Evolutionary conservation across 2,113 vertebrate genomes (phyloP), one percentile per base, ranked within the genome.

Genomic region (Hylia prasina): DNA sequence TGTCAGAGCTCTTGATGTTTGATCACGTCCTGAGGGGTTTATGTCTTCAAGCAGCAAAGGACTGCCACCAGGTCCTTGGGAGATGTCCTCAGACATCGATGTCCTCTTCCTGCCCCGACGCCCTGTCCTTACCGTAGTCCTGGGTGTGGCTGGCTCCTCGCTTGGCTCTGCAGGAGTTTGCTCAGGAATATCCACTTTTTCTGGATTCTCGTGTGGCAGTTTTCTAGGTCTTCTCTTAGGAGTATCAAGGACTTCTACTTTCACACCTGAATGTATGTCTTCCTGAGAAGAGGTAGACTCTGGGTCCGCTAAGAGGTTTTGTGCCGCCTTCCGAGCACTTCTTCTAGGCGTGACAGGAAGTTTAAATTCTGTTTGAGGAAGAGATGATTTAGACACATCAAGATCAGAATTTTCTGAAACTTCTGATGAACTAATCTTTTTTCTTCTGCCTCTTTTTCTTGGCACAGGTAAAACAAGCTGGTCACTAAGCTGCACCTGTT

Each of bases 371-470:
- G 85, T 45, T 51, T 93, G 93, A 92, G 80, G 37, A 76, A 90
- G 60, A 0, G 25, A 73, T n/a, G 85, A 45, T 25, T 90, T 95
- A 68, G 96, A 90, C 27, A 89, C 37, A 51, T 86, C 89, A 65
- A 94, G 71, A 47, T 95, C 94, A 83, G 91, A 95, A 68, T 64
- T 94, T 81, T 97, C 96, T 30, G 24, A 84, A 60, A 93, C 24
- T 84, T 97, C 96, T 12, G 89, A 89, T 3, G 58, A 42, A 12
- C 57, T 89, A 15, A 31, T 45, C 48, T 95, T 97, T 30, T 20
- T 96, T 92, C 97, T 98, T 94, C 84, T 97, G 69, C 97, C 97
- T 97, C 98, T 98, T 90, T 91, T 98, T 50, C 95, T 15, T 68
- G 95, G 97, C 35, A 96, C 9, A 77, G 88, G 70, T 44, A 39